These are phyloP conservation scores for Leucoma salicis DNA, from an alignment of 2,888 invertebrate species.

Conservation along the genomic window DNA sequence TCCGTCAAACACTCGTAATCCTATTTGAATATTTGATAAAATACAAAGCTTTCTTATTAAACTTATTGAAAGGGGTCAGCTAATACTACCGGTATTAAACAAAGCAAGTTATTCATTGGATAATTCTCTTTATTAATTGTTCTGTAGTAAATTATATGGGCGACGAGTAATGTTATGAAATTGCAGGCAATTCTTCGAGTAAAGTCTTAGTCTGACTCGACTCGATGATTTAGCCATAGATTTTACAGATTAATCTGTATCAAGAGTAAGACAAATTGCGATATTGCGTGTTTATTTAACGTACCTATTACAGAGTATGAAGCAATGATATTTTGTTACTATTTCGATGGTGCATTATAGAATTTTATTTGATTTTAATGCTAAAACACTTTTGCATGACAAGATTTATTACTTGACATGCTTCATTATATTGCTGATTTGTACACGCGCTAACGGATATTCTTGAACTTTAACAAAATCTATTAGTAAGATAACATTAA, in stretches of 20 bases:
- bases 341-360: background rate
- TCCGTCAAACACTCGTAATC: slow-evolving; percentile 31
- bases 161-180: slow-evolving; percentile 11
- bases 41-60: slow-evolving; percentile 54
- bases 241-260: slow-evolving; percentile 31
- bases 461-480: no score
- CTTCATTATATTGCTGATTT: background rate
- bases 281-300: slow-evolving; percentile 27
- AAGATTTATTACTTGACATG: background rate
- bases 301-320: slow-evolving; percentile 12
- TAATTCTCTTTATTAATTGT: slow-evolving; percentile 32
- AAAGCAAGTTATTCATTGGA: slow-evolving; percentile 31
- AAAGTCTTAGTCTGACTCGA: slow-evolving; percentile 9
- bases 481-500: no score
- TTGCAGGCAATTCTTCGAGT: slow-evolving; percentile 12
- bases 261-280: slow-evolving; percentile 34
- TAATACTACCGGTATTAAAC: slow-evolving; percentile 20
- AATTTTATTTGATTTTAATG: slow-evolving; percentile 5
- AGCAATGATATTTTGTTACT: slow-evolving; percentile 20
- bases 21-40: slow-evolving; percentile 63
- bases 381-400: no score
- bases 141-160: slow-evolving; percentile 18
- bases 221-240: slow-evolving; percentile 34
- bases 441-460: background rate
- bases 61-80: slow-evolving; percentile 36